A percentile compares a stretch with the other conserved stretches of the same genome.
Conservation (phyloP, 2,797 vertebrate genomes). For the Pangasius macronema region DNA sequence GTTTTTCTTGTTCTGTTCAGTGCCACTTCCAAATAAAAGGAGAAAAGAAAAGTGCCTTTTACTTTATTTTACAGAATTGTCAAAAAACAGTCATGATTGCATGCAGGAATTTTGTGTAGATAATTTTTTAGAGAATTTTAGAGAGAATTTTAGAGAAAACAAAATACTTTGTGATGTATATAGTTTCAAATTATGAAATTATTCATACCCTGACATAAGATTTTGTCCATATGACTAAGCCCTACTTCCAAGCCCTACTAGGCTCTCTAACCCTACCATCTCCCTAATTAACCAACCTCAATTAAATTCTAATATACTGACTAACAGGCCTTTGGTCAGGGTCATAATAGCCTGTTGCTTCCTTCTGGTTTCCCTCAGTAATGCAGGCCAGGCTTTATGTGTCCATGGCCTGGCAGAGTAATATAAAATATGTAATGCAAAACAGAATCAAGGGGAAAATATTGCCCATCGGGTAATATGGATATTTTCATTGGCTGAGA, state of each 20-base stretch:
- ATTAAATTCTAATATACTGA: conserved; percentile 80
- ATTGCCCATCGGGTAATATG: no score
- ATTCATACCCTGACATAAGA: not conserved
- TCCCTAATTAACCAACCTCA: conserved; percentile 77
- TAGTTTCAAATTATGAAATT: not conserved
- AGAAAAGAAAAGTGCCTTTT: not conserved
- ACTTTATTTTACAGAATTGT: not conserved
- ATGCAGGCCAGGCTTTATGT: conserved; percentile 60
- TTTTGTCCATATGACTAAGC: not conserved
- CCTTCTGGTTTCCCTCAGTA: conserved; percentile 69
- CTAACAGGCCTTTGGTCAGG: conserved; percentile 70
- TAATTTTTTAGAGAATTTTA: no score
- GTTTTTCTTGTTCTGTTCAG: not conserved
- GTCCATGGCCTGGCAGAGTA: not conserved
- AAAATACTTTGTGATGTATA: not conserved
- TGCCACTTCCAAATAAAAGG: not conserved
- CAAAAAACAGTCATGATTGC: not conserved
- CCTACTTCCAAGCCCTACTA: not conserved
- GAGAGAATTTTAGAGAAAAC: not conserved
- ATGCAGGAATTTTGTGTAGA: not conserved
- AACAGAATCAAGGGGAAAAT: not conserved
- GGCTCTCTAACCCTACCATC: conserved; percentile 60
- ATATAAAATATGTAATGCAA: not conserved
- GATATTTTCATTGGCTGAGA: not conserved
- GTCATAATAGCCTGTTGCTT: conserved; percentile 73